Base-by-base conservation (phyloP, 1,140 invertebrate species). In the Lasioglossum baleicum region DNA sequence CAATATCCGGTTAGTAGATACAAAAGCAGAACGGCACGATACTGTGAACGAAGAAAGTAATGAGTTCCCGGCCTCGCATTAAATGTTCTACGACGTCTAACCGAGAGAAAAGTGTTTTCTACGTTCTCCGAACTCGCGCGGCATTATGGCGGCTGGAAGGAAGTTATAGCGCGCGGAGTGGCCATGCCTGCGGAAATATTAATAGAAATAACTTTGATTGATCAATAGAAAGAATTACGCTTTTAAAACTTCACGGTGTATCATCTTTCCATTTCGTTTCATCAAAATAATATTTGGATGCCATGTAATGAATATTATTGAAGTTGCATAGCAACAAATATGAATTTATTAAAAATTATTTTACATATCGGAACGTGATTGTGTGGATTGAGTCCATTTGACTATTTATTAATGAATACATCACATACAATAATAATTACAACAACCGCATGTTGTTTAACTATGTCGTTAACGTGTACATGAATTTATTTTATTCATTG, bases 41-140 rank as follows among this genome's bases (percentile, higher is more conserved):
- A 79, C 51, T 10, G 42, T 44, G 83, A 66, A 75, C 80, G 80
- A 82, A 66, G 75, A 79, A 82, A 82, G 65, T 84, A 74, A 70
- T 40, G 61, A 60, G 70, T 51, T 66, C 60, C 53, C 7, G 22
- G 60, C 40, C 69, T 56, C 42, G 42, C 53, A 58, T 79, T 79
- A 79, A 74, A 22, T 31, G 65, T n/a, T 71, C 56, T 56, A 63
- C 79, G 79, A 76, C 74, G 68, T 72, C 53, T n/a, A 35, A 72
- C 44, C 65, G 53, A 56, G 75, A 69, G 78, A 66, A 77, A 60
- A 73, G 31, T 60, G 58, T 76, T 81, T 78, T 83, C 70, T 73
- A 26, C 20, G 31, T 53, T 44, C 56, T 70, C 60, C 66, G 63
- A 81, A 72, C 51, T 74, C 48, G 58, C 48, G 26, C 64, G 74